A percentile compares a stretch with the other conserved stretches of the same genome.
phyloP scores from a whole-genome alignment of 1,140 invertebrate genomes.

The Venustaconcha ellipsiformis region DNA sequence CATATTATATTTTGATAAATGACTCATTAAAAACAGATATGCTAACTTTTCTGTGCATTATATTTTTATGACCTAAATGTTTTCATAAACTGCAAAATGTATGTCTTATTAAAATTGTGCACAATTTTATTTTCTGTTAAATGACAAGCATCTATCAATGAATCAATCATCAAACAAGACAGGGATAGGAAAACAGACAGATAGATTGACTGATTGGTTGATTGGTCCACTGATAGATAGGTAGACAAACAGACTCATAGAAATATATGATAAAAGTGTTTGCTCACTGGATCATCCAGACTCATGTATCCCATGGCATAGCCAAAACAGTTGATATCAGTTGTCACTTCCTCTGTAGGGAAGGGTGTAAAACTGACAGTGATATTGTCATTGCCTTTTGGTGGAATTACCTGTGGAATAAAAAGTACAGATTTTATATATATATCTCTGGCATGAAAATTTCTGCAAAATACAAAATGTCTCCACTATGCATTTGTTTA shows the following conservation, averaged over 20 bases:
- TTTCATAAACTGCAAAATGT: no score
- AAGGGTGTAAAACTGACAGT: constrained; percentile 55
- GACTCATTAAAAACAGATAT: no score
- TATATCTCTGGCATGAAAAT: neutral
- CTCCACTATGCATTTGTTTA: neutral
- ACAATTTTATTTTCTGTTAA: neutral
- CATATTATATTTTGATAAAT: no score
- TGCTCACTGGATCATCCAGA: constrained; percentile 46
- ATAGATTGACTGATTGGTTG: neutral
- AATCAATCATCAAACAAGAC: neutral
- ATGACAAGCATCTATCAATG: neutral
- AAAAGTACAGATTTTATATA: constrained; percentile 1
- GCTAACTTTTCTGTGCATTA: no score
- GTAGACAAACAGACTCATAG: neutral
- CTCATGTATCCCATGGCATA: constrained; percentile 59
- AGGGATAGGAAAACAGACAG: neutral
- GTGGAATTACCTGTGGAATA: constrained; percentile 53
- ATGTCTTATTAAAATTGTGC: no score
- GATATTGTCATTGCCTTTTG: constrained; percentile 41
- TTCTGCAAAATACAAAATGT: neutral
- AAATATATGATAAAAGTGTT: neutral
- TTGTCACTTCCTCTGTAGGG: constrained; percentile 40
- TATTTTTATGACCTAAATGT: no score
- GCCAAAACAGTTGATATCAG: constrained; percentile 52
- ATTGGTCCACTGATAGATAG: neutral